Percentiles rank a stretch among this genome's conserved stretches.
These are phyloP conservation scores for Yasuhikotakia modesta DNA, from an alignment of 2,797 vertebrate genomes.

Conservation along the genomic window DNA sequence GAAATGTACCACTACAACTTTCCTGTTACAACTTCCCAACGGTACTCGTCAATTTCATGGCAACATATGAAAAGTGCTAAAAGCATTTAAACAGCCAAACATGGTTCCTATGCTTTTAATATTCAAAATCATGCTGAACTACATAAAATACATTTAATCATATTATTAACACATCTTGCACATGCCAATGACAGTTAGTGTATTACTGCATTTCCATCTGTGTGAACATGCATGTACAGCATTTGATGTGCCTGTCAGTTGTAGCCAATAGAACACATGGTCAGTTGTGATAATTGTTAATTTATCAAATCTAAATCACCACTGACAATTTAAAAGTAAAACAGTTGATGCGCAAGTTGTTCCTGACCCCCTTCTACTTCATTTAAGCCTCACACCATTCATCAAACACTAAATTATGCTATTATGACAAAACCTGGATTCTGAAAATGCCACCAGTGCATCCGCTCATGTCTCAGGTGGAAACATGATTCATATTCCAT, in stretches of 20 bases:
- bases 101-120: too few species aligned
- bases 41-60: too few species aligned
- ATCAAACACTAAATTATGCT: slow-evolving; percentile 72
- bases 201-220: not conserved
- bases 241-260: slow-evolving; percentile 31
- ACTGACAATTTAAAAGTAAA: slow-evolving; percentile 70
- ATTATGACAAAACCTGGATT: slow-evolving; percentile 71
- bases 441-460: slow-evolving; percentile 75
- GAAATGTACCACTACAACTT: too few species aligned
- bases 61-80: too few species aligned
- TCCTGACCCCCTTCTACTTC: slow-evolving; percentile 71
- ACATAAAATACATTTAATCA: too few species aligned
- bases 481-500: slow-evolving; percentile 76
- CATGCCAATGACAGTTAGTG: not conserved
- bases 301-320: slow-evolving; percentile 67
- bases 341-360: slow-evolving; percentile 67
- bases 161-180: not conserved
- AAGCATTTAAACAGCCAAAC: too few species aligned
- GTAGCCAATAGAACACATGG: slow-evolving; percentile 45
- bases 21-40: too few species aligned
- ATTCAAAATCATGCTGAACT: too few species aligned
- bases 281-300: slow-evolving; percentile 54
- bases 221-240: not conserved
- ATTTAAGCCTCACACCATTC: slow-evolving; percentile 70
- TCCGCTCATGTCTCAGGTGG: slow-evolving; percentile 77